Base-by-base conservation (phyloP, 2,113 vertebrate genomes). In the Prionailurus bengalensis region DNA sequence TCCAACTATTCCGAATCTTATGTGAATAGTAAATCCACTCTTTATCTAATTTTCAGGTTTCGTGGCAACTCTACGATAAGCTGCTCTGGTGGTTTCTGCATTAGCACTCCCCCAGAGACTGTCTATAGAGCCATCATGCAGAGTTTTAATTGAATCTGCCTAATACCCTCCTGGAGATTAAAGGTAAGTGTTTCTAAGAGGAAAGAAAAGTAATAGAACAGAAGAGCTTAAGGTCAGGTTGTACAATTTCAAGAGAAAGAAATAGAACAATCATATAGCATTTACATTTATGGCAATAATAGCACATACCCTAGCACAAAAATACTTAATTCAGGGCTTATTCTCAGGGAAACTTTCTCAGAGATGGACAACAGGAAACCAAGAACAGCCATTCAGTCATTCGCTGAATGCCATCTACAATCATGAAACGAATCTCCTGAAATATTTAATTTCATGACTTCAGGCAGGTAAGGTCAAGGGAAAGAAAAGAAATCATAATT, bases 121-220 rank as follows among this genome's bases (percentile, higher is more conserved):
- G 19, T 70, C 80, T 89, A 76, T 79, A 89, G 80, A 73, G 83
- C 87, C 3, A 0, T 58, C 90, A 73, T 15, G 87, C 87, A 88
- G 95, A 91, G 92, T 92, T 96, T 96, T 97, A 97, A 97, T 88
- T 95, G 87, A 97, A 96, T 84, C 83, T 90, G 48, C 65, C 82
- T 88, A 95, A 93, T 36, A 48, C 27, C 71, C 42, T 97, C 58
- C 63, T 90, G 51, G 58, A 97, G 88, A 98, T 94, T 94, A 97
- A 94, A 95, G 51, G 89, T 94, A 84, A 96, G 91, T 96, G 83
- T 74, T 92, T 96, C 55, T 45, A 95, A 90, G 82, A 89, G 86
- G 36, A 95, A 96, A 96, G 53, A 86, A 93, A 93, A 61, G 58
- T 65, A 89, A 88, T 95, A 85, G 79, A 85, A 86, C 39, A 87